These are phyloP conservation scores for Ophthalmotilapia sp. DNA, from an alignment of 2,113 vertebrate species.

Conservation along the genomic window DNA sequence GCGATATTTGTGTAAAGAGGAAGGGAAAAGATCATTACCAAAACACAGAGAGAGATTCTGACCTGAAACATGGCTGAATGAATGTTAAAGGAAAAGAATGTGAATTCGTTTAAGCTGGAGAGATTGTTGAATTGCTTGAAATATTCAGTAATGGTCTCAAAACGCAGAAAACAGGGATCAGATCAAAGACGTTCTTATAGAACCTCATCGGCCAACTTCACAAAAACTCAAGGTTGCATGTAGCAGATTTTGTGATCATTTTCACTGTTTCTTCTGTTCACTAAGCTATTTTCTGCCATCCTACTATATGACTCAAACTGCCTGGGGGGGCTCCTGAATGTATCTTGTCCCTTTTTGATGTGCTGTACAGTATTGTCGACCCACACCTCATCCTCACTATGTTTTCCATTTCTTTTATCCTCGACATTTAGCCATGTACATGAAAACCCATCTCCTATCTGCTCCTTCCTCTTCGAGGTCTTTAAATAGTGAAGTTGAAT, in stretches of 20 bases:
- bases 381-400: constrained; percentile 1
- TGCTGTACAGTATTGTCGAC: constrained; percentile 62
- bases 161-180: not conserved
- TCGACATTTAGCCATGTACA: not conserved
- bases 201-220: not conserved
- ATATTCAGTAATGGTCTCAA: not conserved
- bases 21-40: not conserved
- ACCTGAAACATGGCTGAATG: not conserved
- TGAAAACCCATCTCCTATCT: not conserved
- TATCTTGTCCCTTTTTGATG: constrained; percentile 59
- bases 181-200: not conserved
- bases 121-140: not conserved
- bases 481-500: constrained; percentile 2
- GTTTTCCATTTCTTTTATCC: constrained; percentile 20
- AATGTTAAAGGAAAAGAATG: constrained; percentile 29
- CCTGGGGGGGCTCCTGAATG: constrained; percentile 60
- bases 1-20: not conserved
- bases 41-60: constrained; percentile 38
- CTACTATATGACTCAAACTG: constrained; percentile 10
- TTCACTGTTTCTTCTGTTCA: not conserved
- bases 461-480: not conserved
- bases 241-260: not conserved
- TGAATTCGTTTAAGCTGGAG: not conserved
- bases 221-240: not conserved
- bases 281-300: constrained; percentile 20